Evolutionary conservation across 2,797 vertebrate species (phyloP), one percentile per base, ranked within the genome.

Genomic region (Poecilia wingei): DNA sequence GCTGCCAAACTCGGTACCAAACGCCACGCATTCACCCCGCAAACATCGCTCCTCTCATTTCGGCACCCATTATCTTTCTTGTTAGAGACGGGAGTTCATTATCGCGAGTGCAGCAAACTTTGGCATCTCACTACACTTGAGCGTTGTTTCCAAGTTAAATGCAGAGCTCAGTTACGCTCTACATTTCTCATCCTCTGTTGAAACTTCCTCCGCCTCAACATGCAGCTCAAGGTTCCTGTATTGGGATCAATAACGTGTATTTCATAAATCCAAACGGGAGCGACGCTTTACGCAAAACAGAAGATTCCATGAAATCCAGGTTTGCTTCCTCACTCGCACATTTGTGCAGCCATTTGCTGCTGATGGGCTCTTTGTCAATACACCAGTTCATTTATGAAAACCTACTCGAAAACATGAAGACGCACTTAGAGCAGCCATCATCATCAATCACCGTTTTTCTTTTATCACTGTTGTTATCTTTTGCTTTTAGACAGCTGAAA

Each of bases 21-120:
- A 64, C 0, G 33, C 31, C 14, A 0, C 5, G 1, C 14, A 33
- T 36, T 36, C 31, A 33, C 31, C 7, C 3, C 0, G 7, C 14
- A 43, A 13, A 10, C 33, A 16, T 69, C 13, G 36, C 36, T 41
- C 20, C 18, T 36, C 31, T 36, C 33, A 18, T 41, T n/a, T 69
- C 22, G 5, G 22, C 39, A 43, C 25, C 66, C n/a, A 69, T 43
- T 43, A n/a, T 69, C 12, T 68, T 43, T 43, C 20, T n/a, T 43
- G 22, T 43, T 69, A n/a, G 36, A 69, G 12, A 69, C n/a, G 39
- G 8, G 39, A 69, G 39, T 69, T 69, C 66, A 69, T 69, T 69
- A 69, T 6, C 1, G 12, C 9, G 10, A 69, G 66, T n/a, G 39
- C 14, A n/a, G 66, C 39, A 69, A 43, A 69, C 22, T 20, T 66